These are phyloP conservation scores for Crioceris asparagi DNA, from an alignment of 2,888 invertebrate species.

Conservation along the genomic window DNA sequence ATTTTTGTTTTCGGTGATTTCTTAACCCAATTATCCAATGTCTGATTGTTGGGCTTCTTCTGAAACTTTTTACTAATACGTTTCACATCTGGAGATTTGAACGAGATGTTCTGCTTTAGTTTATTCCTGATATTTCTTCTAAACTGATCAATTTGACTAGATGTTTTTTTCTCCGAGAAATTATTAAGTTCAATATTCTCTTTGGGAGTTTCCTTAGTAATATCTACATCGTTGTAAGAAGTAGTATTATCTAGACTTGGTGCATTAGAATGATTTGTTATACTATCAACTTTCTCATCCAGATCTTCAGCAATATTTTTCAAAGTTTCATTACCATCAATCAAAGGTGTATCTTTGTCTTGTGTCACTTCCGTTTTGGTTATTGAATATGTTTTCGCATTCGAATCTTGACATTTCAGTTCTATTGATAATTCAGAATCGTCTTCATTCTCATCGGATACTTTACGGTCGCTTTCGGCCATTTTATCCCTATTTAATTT, in stretches of 20 bases:
- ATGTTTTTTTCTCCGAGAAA: too few species aligned
- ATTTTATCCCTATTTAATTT: background rate
- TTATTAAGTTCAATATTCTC: too few species aligned
- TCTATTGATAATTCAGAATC: background rate
- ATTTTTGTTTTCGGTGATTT: conserved; percentile 18
- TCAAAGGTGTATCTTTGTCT: background rate
- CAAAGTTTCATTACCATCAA: background rate
- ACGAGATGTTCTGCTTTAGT: too few species aligned
- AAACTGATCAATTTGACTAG: too few species aligned
- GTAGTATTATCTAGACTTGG: too few species aligned
- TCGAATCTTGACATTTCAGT: background rate
- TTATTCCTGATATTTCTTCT: too few species aligned
- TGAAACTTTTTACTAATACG: conserved; percentile 5
- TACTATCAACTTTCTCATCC: background rate
- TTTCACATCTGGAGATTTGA: too few species aligned
- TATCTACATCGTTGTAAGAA: too few species aligned
- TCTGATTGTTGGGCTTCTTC: conserved; percentile 17
- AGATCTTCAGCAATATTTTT: conserved; percentile 1
- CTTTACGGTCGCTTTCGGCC: background rate
- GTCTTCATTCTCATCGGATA: background rate
- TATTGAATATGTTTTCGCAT: background rate
- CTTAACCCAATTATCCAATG: conserved; percentile 29
- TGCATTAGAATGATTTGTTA: background rate
- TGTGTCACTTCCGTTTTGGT: background rate
- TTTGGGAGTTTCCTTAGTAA: too few species aligned